Evolutionary conservation across 1,140 invertebrate genomes (phyloP).

Genomic region (Cardiocondyla obscurior): DNA sequence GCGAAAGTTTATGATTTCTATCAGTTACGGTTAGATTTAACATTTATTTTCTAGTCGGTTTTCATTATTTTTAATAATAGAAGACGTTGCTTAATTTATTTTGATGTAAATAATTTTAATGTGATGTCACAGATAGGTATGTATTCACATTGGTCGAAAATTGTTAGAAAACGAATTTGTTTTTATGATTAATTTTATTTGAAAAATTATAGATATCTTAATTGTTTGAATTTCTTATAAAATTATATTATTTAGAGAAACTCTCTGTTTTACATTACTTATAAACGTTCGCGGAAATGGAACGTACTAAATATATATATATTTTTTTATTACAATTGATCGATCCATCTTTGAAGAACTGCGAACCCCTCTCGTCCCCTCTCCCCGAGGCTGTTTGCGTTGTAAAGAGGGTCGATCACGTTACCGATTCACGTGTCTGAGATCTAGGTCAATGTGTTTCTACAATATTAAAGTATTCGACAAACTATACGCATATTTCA

Average conservation of each 20-base stretch:
- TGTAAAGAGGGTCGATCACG: constrained; percentile 63
- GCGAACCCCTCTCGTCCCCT: too few relatives aligned
- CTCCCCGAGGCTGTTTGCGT: constrained; percentile 37
- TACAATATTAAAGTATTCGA: constrained; percentile 57
- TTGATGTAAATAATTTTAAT: background rate
- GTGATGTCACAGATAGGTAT: background rate
- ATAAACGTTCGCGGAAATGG: too few relatives aligned
- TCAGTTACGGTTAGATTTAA: background rate
- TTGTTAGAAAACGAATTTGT: background rate
- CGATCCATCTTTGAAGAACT: constrained; percentile 2
- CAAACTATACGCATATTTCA: constrained; percentile 48
- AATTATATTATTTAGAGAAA: background rate
- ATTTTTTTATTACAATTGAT: constrained; percentile 5
- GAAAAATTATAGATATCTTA: background rate
- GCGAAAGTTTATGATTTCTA: background rate
- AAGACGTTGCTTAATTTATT: background rate
- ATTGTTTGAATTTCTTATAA: background rate
- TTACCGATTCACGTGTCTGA: constrained; percentile 66
- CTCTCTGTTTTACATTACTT: background rate
- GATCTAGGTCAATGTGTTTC: constrained; percentile 72
- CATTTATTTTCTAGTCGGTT: background rate
- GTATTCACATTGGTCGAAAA: too few relatives aligned
- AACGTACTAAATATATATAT: background rate
- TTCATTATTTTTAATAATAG: background rate
- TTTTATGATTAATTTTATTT: background rate